Percentiles rank a stretch among this genome's conserved stretches.
Evolutionary conservation across 2,797 vertebrate species (phyloP).

Genomic region (Siniperca obscura): DNA sequence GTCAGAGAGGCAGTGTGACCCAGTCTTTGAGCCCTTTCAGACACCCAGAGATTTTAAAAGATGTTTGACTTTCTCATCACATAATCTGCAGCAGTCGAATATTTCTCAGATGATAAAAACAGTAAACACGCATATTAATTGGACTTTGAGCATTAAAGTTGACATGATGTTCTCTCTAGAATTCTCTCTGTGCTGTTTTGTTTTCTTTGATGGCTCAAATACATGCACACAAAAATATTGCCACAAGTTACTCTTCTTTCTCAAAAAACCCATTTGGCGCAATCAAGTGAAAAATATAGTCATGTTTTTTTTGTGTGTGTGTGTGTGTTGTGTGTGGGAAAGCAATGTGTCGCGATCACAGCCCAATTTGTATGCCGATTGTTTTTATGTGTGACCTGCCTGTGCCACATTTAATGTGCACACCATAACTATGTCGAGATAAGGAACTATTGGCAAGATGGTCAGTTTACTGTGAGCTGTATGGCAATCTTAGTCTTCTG

Average conservation of each 20-base stretch:
- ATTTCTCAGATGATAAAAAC: not conserved
- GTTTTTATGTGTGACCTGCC: not conserved
- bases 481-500: not conserved
- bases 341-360: not conserved
- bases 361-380: not conserved
- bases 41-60: not conserved
- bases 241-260: slow-evolving; percentile 2
- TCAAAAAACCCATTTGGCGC: not conserved
- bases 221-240: not conserved
- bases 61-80: not conserved
- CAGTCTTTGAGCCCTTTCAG: slow-evolving; percentile 8
- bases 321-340: too few species aligned
- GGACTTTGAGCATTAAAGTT: not conserved
- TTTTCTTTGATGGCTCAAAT: slow-evolving; percentile 8
- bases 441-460: not conserved
- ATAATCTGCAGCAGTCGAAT: not conserved
- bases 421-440: not conserved
- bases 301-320: not conserved
- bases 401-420: not conserved
- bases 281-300: not conserved
- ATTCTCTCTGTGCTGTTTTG: not conserved
- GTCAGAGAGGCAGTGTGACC: slow-evolving; percentile 3
- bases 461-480: not conserved
- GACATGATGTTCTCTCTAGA: not conserved
- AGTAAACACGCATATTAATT: not conserved